Percentiles rank a stretch among this genome's conserved stretches.
These are phyloP conservation scores for Alcedo quadribrachys DNA, from an alignment of 2,797 vertebrate genomes.

Conservation along the genomic window DNA sequence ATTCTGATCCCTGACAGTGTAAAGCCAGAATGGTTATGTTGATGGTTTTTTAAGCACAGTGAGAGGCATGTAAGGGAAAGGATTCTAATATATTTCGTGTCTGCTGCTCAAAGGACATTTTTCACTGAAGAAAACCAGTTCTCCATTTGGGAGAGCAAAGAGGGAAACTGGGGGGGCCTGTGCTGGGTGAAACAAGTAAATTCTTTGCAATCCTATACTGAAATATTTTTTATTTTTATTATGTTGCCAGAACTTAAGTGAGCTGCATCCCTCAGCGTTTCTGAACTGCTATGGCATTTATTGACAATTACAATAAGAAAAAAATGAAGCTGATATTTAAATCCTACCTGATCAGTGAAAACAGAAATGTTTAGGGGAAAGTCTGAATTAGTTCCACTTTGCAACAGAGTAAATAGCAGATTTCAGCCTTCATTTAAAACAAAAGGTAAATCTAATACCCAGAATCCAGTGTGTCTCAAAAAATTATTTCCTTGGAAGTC, in stretches of 20 bases:
- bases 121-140: constrained; percentile 40
- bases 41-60: constrained; percentile 5
- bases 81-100: neutral
- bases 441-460: constrained; percentile 74
- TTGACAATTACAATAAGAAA: constrained; percentile 69
- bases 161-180: neutral
- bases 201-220: neutral
- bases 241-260: constrained; percentile 51
- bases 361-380: constrained; percentile 68
- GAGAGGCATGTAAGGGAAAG: neutral
- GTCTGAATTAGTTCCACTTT: constrained; percentile 74
- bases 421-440: constrained; percentile 75
- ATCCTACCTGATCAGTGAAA: constrained; percentile 58
- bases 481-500: constrained; percentile 74
- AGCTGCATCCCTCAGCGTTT: constrained; percentile 66
- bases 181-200: constrained; percentile 19
- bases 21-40: neutral
- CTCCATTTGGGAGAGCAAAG: neutral
- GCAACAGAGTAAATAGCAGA: constrained; percentile 60
- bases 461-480: constrained; percentile 68
- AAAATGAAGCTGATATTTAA: constrained; percentile 47
- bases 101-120: neutral
- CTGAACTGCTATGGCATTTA: constrained; percentile 73
- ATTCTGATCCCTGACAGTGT: neutral
- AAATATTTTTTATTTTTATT: constrained; percentile 33